Conservation (phyloP, 2,797 vertebrate species). For the Paramormyrops hopkinsi region DNA sequence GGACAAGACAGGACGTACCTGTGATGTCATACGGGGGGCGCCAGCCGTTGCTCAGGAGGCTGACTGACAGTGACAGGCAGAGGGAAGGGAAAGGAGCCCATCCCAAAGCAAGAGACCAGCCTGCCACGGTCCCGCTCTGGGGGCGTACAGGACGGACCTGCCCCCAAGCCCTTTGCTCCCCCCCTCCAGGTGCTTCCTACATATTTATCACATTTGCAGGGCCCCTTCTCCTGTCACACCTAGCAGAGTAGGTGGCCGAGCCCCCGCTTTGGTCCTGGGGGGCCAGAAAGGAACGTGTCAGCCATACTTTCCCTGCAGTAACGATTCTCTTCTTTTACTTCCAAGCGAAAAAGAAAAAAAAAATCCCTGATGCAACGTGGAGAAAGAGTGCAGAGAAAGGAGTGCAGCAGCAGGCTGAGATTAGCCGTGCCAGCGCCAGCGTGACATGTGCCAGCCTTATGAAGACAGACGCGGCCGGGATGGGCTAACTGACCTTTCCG, state of each 20-base stretch:
- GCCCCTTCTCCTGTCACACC: slow-evolving; percentile 48
- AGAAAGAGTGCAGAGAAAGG: slow-evolving; percentile 17
- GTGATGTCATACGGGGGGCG: not conserved
- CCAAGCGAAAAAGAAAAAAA: not conserved
- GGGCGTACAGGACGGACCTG: not conserved
- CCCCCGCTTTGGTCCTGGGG: slow-evolving; percentile 31
- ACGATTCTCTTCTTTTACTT: slow-evolving; percentile 37
- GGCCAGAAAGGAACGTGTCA: slow-evolving; percentile 41
- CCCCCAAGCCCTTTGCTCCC: slow-evolving; percentile 18
- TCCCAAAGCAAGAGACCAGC: not conserved
- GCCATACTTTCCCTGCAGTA: slow-evolving; percentile 28
- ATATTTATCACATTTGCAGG: slow-evolving; percentile 61
- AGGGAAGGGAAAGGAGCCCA: not conserved
- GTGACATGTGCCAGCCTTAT: slow-evolving; percentile 75
- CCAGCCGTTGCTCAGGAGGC: not conserved
- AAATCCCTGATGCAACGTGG: not conserved
- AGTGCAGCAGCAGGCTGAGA: slow-evolving; percentile 54
- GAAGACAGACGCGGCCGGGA: slow-evolving; percentile 75
- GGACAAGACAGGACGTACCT: not conserved
- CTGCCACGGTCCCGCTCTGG: not conserved
- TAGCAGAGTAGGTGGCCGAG: slow-evolving; percentile 17
- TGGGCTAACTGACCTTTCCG: slow-evolving; percentile 95
- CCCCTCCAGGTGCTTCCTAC: slow-evolving; percentile 11
- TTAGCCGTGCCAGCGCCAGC: slow-evolving; percentile 72
- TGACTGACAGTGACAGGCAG: not conserved